Evolutionary conservation across 2,888 invertebrate genomes (phyloP), one percentile per base, ranked within the genome.

Genomic region (Allophyes oxyacanthae): DNA sequence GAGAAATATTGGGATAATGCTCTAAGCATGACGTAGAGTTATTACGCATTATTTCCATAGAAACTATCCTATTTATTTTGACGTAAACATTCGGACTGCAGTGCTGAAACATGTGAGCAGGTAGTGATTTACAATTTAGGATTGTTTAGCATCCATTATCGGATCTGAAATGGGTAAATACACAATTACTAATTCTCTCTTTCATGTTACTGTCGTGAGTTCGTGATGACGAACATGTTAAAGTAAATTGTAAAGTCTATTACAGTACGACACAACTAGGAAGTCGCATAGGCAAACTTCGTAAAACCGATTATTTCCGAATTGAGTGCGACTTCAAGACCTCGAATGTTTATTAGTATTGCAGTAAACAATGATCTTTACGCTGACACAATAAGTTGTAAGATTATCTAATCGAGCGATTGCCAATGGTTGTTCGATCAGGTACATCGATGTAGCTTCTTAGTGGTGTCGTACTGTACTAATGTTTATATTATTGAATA

Each of bases 91-190:
- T 66, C 14, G 6, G 14, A 13, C 26, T 33, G 26, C 34, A 33
- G 13, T 5, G 38, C 4, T 40, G 10, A 50, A 46, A 43, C 55
- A 70, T 26, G 70, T 54, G 64, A 46, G 13, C n/a, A 32, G 30
- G 15, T 34, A 38, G 64, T 64, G 64, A 64, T 48, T n/a, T 70
- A 30, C 40, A 44, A 30, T 48, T 64, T 40, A 70, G 13, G 25
- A 38, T 36, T 55, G 44, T 40, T 65, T 65, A 65, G 65, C 71
- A 11, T 33, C 10, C 20, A 3, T 8, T n/a, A n/a, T 5, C 10
- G 32, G 30, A 13, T 40, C 9, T 48, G 20, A 48, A n/a, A 48
- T 34, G 33, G 11, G 15, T 20, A n/a, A 6, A 1, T n/a, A 44
- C 20, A 60, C 34, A 60, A 60, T 36, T 43, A 13, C 0, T 26